phyloP scores from a whole-genome alignment of 2,888 invertebrate genomes.

The Andrena bicolor region DNA sequence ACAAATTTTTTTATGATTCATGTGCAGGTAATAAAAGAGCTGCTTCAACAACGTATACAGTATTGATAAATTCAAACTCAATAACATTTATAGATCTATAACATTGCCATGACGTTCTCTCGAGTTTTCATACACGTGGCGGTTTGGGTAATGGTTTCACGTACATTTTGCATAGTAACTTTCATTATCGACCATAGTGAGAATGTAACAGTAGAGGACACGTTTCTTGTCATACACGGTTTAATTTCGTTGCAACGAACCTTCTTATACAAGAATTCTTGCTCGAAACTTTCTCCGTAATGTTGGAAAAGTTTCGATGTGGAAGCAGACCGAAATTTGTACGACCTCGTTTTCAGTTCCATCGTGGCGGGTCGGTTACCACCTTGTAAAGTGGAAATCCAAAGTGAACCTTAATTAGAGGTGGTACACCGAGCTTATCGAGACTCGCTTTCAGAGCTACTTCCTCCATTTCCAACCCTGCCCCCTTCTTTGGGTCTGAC shows the following conservation, averaged over 20 bases:
- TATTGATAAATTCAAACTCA: too few species aligned
- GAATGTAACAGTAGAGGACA: too few species aligned
- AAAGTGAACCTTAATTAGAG: slow-evolving; percentile 64
- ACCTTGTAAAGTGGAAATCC: slow-evolving; percentile 63
- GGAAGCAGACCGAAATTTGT: slow-evolving; percentile 34
- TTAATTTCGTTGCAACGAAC: not conserved
- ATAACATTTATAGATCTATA: too few species aligned
- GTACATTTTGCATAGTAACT: too few species aligned
- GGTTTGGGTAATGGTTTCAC: too few species aligned
- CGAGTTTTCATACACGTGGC: too few species aligned
- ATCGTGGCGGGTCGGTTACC: slow-evolving; percentile 46
- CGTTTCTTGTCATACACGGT: too few species aligned
- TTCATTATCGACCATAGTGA: too few species aligned
- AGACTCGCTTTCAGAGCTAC: slow-evolving; percentile 53
- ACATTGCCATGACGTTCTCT: too few species aligned
- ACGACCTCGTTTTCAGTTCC: slow-evolving; percentile 48
- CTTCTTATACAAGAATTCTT: slow-evolving; percentile 6
- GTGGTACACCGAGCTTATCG: slow-evolving; percentile 57
- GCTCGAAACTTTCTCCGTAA: slow-evolving; percentile 10
- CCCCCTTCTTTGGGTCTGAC: slow-evolving; percentile 20
- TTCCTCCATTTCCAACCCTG: slow-evolving; percentile 31
- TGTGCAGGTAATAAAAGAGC: too few species aligned
- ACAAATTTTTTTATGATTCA: too few species aligned
- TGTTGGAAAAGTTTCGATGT: slow-evolving; percentile 40
- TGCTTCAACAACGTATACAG: too few species aligned